Conservation (phyloP, 2,113 vertebrate species). For the Chionodraco myersi region DNA sequence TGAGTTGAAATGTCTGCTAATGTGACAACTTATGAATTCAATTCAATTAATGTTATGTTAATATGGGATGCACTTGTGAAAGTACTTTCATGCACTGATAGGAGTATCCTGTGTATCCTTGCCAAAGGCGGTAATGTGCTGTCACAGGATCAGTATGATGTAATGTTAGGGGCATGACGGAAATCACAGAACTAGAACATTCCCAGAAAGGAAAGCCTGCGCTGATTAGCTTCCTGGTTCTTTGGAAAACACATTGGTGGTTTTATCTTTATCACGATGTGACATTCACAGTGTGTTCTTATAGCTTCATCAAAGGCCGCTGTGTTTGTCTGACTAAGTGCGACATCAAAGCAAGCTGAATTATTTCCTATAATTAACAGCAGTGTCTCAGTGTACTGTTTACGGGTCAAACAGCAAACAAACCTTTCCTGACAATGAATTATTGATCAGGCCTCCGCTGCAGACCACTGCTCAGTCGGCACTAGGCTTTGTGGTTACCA, state of each 20-base stretch:
- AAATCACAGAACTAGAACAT: conserved; percentile 14
- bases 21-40: background rate
- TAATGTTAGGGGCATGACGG: background rate
- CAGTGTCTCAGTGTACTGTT: conserved; percentile 24
- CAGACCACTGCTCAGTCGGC: conserved; percentile 14
- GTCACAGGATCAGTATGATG: conserved; percentile 16
- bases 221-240: conserved; percentile 43
- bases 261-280: conserved; percentile 29
- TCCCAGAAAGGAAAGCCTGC: conserved; percentile 28
- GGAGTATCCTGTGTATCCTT: background rate
- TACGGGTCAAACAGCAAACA: conserved; percentile 47
- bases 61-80: background rate
- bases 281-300: conserved; percentile 5
- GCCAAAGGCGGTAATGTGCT: background rate
- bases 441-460: conserved; percentile 55
- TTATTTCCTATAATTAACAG: conserved; percentile 29
- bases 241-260: background rate
- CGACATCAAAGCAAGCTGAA: conserved; percentile 1
- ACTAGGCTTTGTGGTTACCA: conserved; percentile 47
- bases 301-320: background rate
- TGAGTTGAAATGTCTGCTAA: conserved; percentile 25
- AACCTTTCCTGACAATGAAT: conserved; percentile 64
- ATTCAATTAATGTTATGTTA: background rate
- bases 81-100: background rate
- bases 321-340: background rate